Base-by-base conservation (phyloP, 2,888 invertebrate species). In the Dorcus hopei region DNA sequence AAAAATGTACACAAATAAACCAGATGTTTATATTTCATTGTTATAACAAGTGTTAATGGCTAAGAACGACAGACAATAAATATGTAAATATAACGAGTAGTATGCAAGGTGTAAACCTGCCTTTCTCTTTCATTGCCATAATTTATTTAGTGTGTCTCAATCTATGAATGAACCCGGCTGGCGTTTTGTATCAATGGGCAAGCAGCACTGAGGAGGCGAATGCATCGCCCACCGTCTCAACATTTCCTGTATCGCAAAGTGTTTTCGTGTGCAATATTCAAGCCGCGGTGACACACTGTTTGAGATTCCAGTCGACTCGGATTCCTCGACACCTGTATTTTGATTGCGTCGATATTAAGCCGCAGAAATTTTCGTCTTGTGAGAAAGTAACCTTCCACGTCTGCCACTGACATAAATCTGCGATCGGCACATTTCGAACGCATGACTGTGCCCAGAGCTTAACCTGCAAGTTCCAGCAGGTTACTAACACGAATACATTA, bases 101-200 rank as follows among this genome's bases (percentile, higher is more conserved):
- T 63, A 61, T 59, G 68, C 66, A 67, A 66, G 68, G 66, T 69
- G 68, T 66, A 65, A 59, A 64, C 63, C 59, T 58, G 57, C 68
- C 68, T 68, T 68, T 67, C 68, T 66, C 65, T 68, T 68, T 67
- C 64, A 64, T 65, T 68, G 64, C 65, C 64, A 64, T 68, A 68
- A 68, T 68, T 68, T 68, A 68, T 64, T 61, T 65, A 55, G 64
- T 65, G 63, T 66, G 61, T 65, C 64, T 61, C 64, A 64, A 67
- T 66, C 61, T 66, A 63, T 68, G 68, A 68, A 68, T 68, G 64
- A 67, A 62, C 62, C 61, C 62, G 58, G 60, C 58, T 57, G 51
- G 61, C 58, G 54, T 61, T 57, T 61, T 63, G 62, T 65, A 67
- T 67, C 67, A 65, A 66, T 64, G 65, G 65, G 54, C 62, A 65